Percentiles rank a stretch among this genome's conserved stretches.
phyloP scores from a whole-genome alignment of 2,113 vertebrate genomes.

The Synodontis membranacea region DNA sequence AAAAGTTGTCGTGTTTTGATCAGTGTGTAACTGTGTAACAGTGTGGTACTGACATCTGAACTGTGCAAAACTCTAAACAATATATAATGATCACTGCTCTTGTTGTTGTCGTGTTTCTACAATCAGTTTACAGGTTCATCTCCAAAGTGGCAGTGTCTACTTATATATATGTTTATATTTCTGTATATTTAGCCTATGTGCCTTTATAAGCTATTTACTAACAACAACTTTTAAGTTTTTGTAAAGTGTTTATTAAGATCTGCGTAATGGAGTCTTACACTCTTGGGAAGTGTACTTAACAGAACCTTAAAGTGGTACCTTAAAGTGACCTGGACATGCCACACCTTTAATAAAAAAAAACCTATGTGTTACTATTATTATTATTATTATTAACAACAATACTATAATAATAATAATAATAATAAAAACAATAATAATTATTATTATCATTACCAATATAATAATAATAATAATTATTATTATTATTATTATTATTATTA shows the following conservation, averaged over 20 bases:
- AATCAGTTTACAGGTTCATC: neutral
- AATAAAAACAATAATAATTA: too few relatives aligned
- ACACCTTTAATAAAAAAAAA: too few relatives aligned
- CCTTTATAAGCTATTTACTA: neutral
- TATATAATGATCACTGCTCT: too few relatives aligned
- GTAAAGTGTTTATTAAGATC: neutral
- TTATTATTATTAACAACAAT: too few relatives aligned
- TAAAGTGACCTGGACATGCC: neutral
- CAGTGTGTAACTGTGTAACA: neutral
- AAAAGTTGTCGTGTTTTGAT: neutral
- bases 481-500: too few relatives aligned
- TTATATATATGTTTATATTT: too few relatives aligned
- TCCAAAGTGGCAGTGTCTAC: neutral
- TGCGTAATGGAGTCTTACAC: neutral
- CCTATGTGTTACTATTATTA: too few relatives aligned
- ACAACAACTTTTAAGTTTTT: neutral
- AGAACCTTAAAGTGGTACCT: neutral
- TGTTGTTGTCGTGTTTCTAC: neutral
- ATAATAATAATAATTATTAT: too few relatives aligned
- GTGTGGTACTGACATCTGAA: neutral
- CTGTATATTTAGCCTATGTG: too few relatives aligned
- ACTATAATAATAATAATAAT: too few relatives aligned
- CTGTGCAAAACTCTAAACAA: too few relatives aligned
- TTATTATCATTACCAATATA: too few relatives aligned
- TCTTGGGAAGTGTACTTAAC: neutral